Conservation (phyloP, 2,797 vertebrate genomes). For the Prionace glauca region DNA sequence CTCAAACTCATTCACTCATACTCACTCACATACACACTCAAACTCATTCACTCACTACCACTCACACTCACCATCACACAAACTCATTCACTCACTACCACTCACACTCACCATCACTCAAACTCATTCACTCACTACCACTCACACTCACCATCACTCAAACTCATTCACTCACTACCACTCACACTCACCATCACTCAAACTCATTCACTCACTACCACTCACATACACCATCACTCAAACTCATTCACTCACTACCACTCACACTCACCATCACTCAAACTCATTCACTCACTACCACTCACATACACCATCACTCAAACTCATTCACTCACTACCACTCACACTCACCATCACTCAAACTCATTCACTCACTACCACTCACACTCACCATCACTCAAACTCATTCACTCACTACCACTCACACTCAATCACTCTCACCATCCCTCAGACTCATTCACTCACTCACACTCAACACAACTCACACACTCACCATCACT, state of each 20-base stretch:
- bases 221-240: slow-evolving; percentile 38
- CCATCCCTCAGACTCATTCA: no score
- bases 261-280: slow-evolving; percentile 50
- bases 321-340: not conserved
- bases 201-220: not conserved
- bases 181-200: no score
- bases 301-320: not conserved
- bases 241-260: not conserved
- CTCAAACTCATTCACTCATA: no score
- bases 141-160: slow-evolving; percentile 39
- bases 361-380: no score
- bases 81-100: no score
- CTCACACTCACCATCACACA: no score
- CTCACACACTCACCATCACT: no score
- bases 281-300: not conserved
- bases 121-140: not conserved
- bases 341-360: no score
- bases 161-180: no score
- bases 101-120: no score
- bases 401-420: not conserved
- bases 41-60: no score
- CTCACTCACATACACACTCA: no score
- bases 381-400: not conserved
- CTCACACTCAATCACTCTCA: not conserved
- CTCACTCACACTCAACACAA: not conserved